A percentile compares a stretch with the other conserved stretches of the same genome.
Evolutionary conservation across 92 coral and sea anemone species (phyloP).

Genomic region (Zoanthus gigantus): DNA sequence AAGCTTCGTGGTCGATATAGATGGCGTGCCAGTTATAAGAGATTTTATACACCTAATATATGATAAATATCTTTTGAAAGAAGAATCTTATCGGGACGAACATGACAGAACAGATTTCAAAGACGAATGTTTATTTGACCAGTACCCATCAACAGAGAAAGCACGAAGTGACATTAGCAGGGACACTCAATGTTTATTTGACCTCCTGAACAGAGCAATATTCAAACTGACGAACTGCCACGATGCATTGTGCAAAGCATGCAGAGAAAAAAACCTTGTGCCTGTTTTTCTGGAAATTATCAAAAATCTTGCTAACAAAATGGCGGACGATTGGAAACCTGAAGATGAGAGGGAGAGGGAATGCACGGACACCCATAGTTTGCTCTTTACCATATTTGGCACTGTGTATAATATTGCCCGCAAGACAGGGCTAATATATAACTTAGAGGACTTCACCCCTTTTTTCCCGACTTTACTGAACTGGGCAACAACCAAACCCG

Average conservation of each 20-base stretch:
- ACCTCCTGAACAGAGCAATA: not conserved
- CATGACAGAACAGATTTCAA: not conserved
- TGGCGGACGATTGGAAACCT: constrained; percentile 21
- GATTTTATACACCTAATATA: not conserved
- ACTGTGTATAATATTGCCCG: constrained; percentile 39
- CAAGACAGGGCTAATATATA: constrained; percentile 12
- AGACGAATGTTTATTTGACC: not conserved
- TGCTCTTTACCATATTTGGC: not conserved
- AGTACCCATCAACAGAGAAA: not conserved
- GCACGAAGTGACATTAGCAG: not conserved
- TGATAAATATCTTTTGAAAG: not conserved
- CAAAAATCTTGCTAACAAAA: constrained; percentile 14
- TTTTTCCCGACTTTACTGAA: constrained; percentile 29
- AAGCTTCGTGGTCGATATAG: constrained; percentile 57
- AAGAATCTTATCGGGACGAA: constrained; percentile 10
- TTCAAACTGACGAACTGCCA: constrained; percentile 13
- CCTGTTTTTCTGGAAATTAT: constrained; percentile 13
- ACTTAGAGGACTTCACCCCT: constrained; percentile 5
- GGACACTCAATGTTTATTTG: not conserved
- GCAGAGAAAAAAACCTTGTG: constrained; percentile 31
- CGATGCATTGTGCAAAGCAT: constrained; percentile 27
- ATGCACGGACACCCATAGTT: not conserved
- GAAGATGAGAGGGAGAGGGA: not conserved
- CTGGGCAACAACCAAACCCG: constrained; percentile 60
- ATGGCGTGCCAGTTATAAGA: constrained; percentile 31